Percentiles rank a stretch among this genome's conserved stretches.
These are phyloP conservation scores for Aphidius gifuensis DNA, from an alignment of 1,140 invertebrate genomes.

Conservation along the genomic window DNA sequence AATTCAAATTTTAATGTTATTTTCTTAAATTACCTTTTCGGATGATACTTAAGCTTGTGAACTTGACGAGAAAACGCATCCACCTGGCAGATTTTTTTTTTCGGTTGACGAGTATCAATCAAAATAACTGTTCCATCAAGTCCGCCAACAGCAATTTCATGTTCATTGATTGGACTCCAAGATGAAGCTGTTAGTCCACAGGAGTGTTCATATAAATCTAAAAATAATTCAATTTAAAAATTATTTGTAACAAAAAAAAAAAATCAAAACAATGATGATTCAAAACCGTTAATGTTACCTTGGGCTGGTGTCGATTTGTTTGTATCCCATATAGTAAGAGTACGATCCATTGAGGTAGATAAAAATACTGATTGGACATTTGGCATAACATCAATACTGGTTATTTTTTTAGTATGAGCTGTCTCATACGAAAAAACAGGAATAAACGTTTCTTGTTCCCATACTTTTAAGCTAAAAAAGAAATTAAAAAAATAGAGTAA, in stretches of 20 bases:
- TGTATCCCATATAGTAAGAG: constrained; percentile 46
- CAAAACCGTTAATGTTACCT: constrained; percentile 25
- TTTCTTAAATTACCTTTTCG: constrained; percentile 32
- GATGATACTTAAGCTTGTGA: constrained; percentile 42
- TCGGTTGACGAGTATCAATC: constrained; percentile 40
- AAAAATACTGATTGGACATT: constrained; percentile 37
- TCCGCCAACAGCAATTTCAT: constrained; percentile 41
- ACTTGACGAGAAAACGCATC: constrained; percentile 32
- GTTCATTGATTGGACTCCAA: constrained; percentile 39
- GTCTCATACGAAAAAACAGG: constrained; percentile 33
- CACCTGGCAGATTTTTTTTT: constrained; percentile 22
- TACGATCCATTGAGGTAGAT: constrained; percentile 41
- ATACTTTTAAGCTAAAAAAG: constrained; percentile 47
- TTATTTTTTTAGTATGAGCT: constrained; percentile 42
- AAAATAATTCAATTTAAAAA: constrained; percentile 9
- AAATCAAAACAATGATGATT: background rate
- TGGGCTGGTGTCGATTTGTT: constrained; percentile 40
- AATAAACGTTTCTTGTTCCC: constrained; percentile 40
- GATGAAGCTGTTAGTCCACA: constrained; percentile 35
- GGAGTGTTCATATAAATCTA: constrained; percentile 33
- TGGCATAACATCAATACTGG: constrained; percentile 37
- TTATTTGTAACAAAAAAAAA: no score
- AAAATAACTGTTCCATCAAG: constrained; percentile 36
- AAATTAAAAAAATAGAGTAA: constrained; percentile 19
- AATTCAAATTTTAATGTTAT: constrained; percentile 19